Conservation (phyloP, 2,888 invertebrate genomes). For the Tuta absoluta region DNA sequence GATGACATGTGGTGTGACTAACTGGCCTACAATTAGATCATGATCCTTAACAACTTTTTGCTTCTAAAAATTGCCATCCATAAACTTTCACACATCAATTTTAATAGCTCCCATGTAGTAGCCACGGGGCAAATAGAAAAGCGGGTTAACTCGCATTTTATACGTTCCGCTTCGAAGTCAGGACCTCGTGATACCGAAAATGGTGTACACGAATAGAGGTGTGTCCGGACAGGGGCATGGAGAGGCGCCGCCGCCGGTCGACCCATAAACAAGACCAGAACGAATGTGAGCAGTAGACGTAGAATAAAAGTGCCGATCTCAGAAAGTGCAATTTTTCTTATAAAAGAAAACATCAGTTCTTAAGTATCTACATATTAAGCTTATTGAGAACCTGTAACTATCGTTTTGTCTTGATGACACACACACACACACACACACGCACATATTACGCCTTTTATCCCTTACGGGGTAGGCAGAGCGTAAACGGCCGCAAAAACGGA, state of each 20-base stretch:
- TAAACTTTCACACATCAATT: slow-evolving; percentile 1
- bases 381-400: too few relatives aligned
- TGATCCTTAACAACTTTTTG: not conserved
- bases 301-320: slow-evolving; percentile 28
- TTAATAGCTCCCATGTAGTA: too few relatives aligned
- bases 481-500: too few relatives aligned
- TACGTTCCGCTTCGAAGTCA: slow-evolving; percentile 40
- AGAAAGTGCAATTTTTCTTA: slow-evolving; percentile 33
- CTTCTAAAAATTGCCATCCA: not conserved
- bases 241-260: slow-evolving; percentile 53
- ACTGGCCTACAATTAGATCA: too few relatives aligned
- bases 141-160: slow-evolving; percentile 21
- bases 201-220: slow-evolving; percentile 55
- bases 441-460: too few relatives aligned
- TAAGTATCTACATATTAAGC: too few relatives aligned
- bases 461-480: too few relatives aligned
- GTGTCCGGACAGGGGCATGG: slow-evolving; percentile 51
- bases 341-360: too few relatives aligned
- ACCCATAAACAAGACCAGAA: slow-evolving; percentile 48
- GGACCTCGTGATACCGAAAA: slow-evolving; percentile 54
- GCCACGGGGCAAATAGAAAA: slow-evolving; percentile 26
- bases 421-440: too few relatives aligned
- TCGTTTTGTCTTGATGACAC: too few relatives aligned
- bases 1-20: too few relatives aligned
- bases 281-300: slow-evolving; percentile 37